Evolutionary conservation across 2,113 vertebrate species (phyloP), one percentile per base, ranked within the genome.

Genomic region (Poeciliopsis turrubarensis): DNA sequence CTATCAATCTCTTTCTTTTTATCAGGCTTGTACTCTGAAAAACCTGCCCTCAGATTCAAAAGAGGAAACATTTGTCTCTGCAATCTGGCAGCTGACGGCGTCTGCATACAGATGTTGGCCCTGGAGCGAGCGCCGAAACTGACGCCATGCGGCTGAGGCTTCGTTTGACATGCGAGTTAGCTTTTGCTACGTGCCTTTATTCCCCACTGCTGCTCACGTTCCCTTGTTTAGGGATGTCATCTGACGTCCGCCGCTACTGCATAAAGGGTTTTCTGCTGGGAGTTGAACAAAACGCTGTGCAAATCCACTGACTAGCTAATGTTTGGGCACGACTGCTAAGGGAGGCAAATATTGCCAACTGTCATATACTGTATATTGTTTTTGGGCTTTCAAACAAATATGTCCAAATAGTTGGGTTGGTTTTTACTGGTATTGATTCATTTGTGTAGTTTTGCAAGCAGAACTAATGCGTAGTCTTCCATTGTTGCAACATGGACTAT

Each of bases 71-170:
- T 81, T 79, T 80, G 83, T 85, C 54, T 86, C 60, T 63, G 75
- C 75, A 60, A 77, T 79, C 67, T 72, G 72, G 69, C 37, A 69
- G 76, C 68, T 63, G 75, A 85, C 12, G 72, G 57, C 66, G 70
- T 83, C 81, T 90, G 78, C 70, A 74, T 86, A 69, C 85, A 91
- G 91, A 88, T 85, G 90, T 90, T 82, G 10, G 70, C 74, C 85
- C 81, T 31, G 29, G 26, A 31, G 88, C 83, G 4, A 31, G 88
- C 83, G 4, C 70, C 79, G 77, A 86, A 88, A 86, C 77, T 68
- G 70, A 87, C 4, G 64, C 68, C 79, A 79, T 80, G 85, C 85
- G 80, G 81, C 70, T 10, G 25, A 65, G 65, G 27, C 75, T 74
- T 81, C 77, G 60, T 34, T 78, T 75, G 68, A 79, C 25, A 4